Conservation (phyloP, 2,797 vertebrate species). For the Brotula barbata region DNA sequence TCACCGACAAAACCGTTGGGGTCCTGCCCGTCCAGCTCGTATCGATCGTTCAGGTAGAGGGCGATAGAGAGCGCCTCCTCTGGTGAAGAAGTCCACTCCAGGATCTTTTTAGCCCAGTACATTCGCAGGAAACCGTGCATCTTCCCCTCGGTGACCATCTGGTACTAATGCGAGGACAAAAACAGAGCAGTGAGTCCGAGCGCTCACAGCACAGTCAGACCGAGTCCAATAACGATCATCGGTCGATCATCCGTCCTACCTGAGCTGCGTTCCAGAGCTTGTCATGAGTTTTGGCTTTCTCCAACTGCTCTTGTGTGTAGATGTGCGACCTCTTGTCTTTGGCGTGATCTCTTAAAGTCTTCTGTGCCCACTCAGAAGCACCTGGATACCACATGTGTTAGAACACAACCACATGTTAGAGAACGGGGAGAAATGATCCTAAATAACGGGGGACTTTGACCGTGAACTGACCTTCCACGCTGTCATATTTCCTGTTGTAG, state of each 20-base stretch:
- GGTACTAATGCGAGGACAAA: conserved; percentile 63
- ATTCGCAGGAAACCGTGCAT: conserved; percentile 90
- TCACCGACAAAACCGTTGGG: conserved; percentile 89
- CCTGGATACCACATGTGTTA: conserved; percentile 60
- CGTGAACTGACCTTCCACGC: conserved; percentile 81
- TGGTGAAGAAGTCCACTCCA: conserved; percentile 88
- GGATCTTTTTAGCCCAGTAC: conserved; percentile 96
- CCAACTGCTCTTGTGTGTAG: conserved; percentile 81
- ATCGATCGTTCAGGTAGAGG: conserved; percentile 89
- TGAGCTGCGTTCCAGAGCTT: conserved; percentile 88
- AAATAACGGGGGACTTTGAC: no score
- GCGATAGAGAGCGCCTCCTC: conserved; percentile 85
- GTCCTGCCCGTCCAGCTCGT: conserved; percentile 86
- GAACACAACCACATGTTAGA: not conserved
- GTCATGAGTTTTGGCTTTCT: conserved; percentile 83
- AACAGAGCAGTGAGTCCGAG: not conserved
- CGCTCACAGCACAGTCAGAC: not conserved
- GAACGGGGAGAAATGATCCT: no score
- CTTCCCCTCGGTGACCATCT: conserved; percentile 87
- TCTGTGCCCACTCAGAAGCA: conserved; percentile 84
- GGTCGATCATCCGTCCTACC: conserved; percentile 71
- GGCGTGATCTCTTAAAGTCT: conserved; percentile 82
- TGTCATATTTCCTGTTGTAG: conserved; percentile 90
- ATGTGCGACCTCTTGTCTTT: conserved; percentile 81
- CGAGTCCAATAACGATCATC: not conserved